A percentile compares a stretch with the other conserved stretches of the same genome.
Conservation (phyloP, 2,888 invertebrate genomes). For the Brenthis hecate region DNA sequence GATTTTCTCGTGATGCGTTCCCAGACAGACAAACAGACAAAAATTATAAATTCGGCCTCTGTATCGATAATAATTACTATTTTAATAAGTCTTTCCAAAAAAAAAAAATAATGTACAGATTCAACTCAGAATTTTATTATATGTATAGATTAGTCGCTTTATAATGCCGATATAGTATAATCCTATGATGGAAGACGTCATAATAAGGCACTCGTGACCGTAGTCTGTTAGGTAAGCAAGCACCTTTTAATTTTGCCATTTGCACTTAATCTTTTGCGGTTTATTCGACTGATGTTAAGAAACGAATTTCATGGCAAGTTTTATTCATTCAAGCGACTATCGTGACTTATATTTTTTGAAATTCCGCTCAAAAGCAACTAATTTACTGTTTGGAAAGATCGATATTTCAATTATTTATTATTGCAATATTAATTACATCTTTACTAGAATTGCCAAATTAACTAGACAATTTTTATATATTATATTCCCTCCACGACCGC, state of each 20-base stretch:
- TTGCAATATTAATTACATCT: too few species aligned
- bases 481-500: too few species aligned
- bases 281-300: constrained; percentile 18
- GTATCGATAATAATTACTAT: too few species aligned
- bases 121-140: too few species aligned
- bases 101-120: too few species aligned
- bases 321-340: neutral
- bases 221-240: constrained; percentile 29
- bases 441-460: too few species aligned
- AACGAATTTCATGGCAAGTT: constrained; percentile 20
- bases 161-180: neutral
- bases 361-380: neutral
- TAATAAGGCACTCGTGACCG: constrained; percentile 32
- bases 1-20: too few species aligned
- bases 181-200: constrained; percentile 1
- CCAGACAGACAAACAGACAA: too few species aligned
- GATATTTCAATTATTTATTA: too few species aligned
- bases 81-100: too few species aligned
- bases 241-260: constrained; percentile 37
- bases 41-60: too few species aligned
- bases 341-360: constrained; percentile 6
- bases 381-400: neutral
- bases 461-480: neutral
- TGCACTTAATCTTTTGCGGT: constrained; percentile 30
- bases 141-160: neutral